Conservation (phyloP, 2,797 vertebrate genomes). For the Mormyrops attenuatus region DNA sequence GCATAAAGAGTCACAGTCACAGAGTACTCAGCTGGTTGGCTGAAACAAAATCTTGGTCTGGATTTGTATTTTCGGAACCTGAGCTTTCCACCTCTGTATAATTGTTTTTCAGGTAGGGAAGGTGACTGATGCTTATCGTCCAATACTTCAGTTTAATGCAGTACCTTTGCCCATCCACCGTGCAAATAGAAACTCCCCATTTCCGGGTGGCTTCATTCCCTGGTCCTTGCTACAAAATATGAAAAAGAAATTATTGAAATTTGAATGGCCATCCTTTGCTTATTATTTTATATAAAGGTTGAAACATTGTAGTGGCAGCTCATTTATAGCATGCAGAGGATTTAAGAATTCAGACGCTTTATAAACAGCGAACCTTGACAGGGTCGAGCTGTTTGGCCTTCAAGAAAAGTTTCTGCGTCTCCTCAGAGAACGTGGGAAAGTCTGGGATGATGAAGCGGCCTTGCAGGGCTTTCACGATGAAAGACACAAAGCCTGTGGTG, state of each 20-base stretch:
- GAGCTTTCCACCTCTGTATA: background rate
- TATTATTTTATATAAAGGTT: background rate
- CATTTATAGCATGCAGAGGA: background rate
- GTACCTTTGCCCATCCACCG: conserved; percentile 61
- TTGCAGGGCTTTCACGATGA: conserved; percentile 59
- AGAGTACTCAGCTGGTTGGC: background rate
- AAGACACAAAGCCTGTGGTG: conserved; percentile 55
- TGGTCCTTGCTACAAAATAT: conserved; percentile 40
- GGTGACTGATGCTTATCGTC: background rate
- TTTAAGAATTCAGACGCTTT: background rate
- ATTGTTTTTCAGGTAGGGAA: background rate
- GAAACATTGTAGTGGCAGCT: background rate
- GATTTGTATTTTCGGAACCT: background rate
- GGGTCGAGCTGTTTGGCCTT: conserved; percentile 57
- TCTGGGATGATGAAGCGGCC: conserved; percentile 61
- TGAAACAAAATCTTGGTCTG: background rate
- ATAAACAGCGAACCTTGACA: conserved; percentile 42
- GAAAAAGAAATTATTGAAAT: background rate
- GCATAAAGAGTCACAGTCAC: background rate
- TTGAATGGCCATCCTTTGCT: background rate
- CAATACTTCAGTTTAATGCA: background rate
- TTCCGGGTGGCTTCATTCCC: conserved; percentile 40
- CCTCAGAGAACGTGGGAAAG: conserved; percentile 56
- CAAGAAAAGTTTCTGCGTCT: conserved; percentile 60
- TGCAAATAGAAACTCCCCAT: conserved; percentile 60